Percentiles rank a stretch among this genome's conserved stretches.
Evolutionary conservation across 2,113 vertebrate genomes (phyloP).

Genomic region (Cyprinodon tularosa): DNA sequence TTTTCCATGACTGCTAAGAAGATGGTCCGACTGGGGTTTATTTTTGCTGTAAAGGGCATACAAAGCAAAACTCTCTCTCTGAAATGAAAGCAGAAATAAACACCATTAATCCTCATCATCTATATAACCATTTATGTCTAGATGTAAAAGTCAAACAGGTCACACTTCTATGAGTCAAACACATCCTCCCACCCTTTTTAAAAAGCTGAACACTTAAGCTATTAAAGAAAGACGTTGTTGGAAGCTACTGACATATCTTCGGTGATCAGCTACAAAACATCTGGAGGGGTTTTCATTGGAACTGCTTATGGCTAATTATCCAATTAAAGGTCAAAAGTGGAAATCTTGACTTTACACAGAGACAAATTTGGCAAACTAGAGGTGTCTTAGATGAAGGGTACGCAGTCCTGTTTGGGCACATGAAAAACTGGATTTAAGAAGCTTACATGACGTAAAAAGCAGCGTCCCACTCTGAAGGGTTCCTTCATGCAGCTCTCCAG

Average conservation of each 20-base stretch:
- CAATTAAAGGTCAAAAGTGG: not conserved
- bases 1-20: conserved; percentile 77
- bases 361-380: not conserved
- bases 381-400: not conserved
- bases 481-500: conserved; percentile 74
- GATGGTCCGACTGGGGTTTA: conserved; percentile 79
- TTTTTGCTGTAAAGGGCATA: conserved; percentile 85
- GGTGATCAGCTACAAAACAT: conserved; percentile 6
- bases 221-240: not conserved
- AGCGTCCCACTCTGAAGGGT: conserved; percentile 77
- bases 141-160: not conserved
- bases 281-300: conserved; percentile 2
- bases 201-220: not conserved
- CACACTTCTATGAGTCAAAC: not conserved
- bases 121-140: not conserved
- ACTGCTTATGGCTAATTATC: not conserved
- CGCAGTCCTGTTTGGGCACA: not conserved
- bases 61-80: conserved; percentile 79
- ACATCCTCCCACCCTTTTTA: not conserved
- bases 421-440: not conserved
- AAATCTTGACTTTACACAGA: not conserved
- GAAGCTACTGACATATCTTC: not conserved
- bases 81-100: conserved; percentile 33
- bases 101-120: not conserved
- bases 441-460: conserved; percentile 81